Evolutionary conservation across 2,797 vertebrate genomes (phyloP).

Genomic region (Eulemur rubriventer): DNA sequence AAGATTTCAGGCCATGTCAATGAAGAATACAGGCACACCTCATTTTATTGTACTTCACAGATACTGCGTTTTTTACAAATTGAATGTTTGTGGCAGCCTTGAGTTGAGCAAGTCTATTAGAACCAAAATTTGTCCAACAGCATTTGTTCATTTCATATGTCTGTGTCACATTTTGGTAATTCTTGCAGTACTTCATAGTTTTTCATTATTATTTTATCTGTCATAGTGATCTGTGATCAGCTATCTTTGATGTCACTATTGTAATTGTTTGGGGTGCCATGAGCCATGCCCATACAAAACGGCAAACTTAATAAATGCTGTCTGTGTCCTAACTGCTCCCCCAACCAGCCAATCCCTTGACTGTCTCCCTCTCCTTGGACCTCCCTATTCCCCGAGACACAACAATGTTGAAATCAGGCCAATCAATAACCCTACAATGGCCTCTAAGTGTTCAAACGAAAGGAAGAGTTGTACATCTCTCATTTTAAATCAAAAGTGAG

Average conservation of each 20-base stretch:
- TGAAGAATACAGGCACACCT: conserved; percentile 12
- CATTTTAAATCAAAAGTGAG: background rate
- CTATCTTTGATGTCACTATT: background rate
- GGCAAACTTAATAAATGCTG: background rate
- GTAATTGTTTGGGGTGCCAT: background rate
- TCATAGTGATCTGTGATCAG: background rate
- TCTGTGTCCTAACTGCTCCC: background rate
- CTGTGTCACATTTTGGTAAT: background rate
- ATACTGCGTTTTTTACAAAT: background rate
- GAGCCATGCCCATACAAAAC: background rate
- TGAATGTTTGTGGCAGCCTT: background rate
- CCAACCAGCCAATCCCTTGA: background rate
- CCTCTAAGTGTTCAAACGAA: background rate
- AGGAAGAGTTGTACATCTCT: background rate
- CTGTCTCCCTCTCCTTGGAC: background rate
- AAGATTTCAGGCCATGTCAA: conserved; percentile 55
- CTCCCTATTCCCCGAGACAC: background rate
- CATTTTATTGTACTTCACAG: background rate
- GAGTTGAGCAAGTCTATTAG: background rate
- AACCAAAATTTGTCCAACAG: background rate
- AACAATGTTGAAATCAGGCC: background rate
- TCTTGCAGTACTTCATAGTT: background rate
- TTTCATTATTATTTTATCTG: background rate
- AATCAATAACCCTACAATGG: background rate
- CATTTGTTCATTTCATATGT: background rate